A percentile compares a stretch with the other conserved stretches of the same genome.
These are phyloP conservation scores for Petrolisthes cinctipes DNA, from an alignment of 2,888 invertebrate genomes.

Conservation along the genomic window DNA sequence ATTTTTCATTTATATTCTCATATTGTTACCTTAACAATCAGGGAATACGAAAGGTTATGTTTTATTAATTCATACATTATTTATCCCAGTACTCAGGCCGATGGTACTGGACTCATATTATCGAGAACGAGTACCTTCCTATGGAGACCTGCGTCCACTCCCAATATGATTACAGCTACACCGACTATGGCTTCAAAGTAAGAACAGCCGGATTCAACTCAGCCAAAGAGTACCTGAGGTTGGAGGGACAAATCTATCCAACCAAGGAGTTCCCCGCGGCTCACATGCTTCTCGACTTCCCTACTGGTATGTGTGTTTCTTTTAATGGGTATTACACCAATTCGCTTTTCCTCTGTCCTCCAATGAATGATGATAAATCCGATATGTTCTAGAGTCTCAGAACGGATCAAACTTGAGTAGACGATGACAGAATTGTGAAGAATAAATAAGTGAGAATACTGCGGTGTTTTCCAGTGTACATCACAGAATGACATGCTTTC, in stretches of 20 bases:
- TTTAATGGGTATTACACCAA: background rate
- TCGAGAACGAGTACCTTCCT: conserved; percentile 33
- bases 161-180: conserved; percentile 27
- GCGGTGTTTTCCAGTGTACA: no score
- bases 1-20: no score
- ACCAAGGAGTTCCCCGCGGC: conserved; percentile 30
- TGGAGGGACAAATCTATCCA: conserved; percentile 31
- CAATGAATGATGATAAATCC: background rate
- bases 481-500: no score
- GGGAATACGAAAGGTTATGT: no score
- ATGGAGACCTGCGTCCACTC: conserved; percentile 25
- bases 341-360: no score
- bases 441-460: no score
- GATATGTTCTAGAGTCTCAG: no score
- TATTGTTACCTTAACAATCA: no score
- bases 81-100: conserved; percentile 25
- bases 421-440: no score
- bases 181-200: conserved; percentile 35
- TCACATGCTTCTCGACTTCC: conserved; percentile 42
- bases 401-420: no score
- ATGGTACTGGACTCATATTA: conserved; percentile 32
- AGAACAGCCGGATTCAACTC: conserved; percentile 34
- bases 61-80: no score
- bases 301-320: conserved; percentile 5
- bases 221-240: conserved; percentile 11